Percentiles rank a stretch among this genome's conserved stretches.
Evolutionary conservation across 2,113 vertebrate genomes (phyloP).

Genomic region (Spilogale gracilis): DNA sequence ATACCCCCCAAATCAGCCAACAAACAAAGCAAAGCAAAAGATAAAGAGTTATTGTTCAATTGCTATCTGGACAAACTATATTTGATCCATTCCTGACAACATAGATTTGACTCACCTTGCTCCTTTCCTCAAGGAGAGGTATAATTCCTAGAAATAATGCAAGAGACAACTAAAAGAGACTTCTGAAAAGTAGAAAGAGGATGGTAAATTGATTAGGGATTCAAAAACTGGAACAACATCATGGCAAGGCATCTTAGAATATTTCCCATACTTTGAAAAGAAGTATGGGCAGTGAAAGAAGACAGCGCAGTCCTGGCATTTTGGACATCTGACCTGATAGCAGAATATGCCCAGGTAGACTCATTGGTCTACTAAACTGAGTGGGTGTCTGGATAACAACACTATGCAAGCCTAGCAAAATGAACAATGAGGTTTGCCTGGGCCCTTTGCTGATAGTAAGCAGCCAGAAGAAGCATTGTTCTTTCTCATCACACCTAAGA

Average conservation of each 20-base stretch:
- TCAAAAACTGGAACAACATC: neutral
- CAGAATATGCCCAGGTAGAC: neutral
- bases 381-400: rapidly evolving
- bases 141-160: neutral
- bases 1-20: neutral
- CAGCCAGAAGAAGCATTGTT: rapidly evolving
- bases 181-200: neutral
- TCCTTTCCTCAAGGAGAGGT: neutral
- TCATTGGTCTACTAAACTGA: neutral
- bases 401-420: neutral
- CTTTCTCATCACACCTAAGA: neutral
- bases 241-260: neutral
- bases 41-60: neutral
- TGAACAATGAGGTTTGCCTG: neutral
- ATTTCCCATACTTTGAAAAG: neutral
- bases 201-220: neutral
- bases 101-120: neutral
- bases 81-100: neutral
- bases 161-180: neutral
- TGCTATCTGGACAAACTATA: neutral
- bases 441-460: neutral
- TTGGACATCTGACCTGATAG: neutral
- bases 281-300: neutral
- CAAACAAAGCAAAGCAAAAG: neutral
- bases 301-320: neutral